Percentiles rank a stretch among this genome's conserved stretches.
phyloP scores from a whole-genome alignment of 2,113 vertebrate species.

The Peromyscus californicus region DNA sequence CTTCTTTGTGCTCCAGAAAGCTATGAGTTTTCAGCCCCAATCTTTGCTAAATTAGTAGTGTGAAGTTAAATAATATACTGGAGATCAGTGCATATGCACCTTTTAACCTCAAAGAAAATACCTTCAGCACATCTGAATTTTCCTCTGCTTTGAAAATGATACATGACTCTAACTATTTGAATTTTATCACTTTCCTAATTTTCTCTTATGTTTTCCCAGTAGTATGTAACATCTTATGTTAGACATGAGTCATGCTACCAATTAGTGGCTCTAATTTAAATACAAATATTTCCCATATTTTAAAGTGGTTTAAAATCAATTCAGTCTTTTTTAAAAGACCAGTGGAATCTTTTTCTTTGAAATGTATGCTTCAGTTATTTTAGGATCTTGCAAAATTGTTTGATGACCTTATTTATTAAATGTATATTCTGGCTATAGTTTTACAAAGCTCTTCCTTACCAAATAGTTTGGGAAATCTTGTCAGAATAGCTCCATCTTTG shows the following conservation, averaged over 20 bases:
- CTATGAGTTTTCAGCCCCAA: slow-evolving; percentile 67
- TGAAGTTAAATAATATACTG: slow-evolving; percentile 74
- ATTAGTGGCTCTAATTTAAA: slow-evolving; percentile 73
- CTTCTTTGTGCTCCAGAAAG: slow-evolving; percentile 54
- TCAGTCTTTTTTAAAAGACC: slow-evolving; percentile 45
- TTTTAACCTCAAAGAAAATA: slow-evolving; percentile 76
- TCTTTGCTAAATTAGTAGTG: slow-evolving; percentile 75
- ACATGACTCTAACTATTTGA: slow-evolving; percentile 74
- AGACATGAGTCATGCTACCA: slow-evolving; percentile 64
- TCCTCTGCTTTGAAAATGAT: slow-evolving; percentile 77
- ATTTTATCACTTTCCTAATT: slow-evolving; percentile 76
- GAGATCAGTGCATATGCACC: slow-evolving; percentile 46
- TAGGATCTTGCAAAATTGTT: neutral
- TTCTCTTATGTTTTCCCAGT: slow-evolving; percentile 64
- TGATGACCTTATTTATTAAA: slow-evolving; percentile 53
- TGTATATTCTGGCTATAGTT: neutral
- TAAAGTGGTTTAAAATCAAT: slow-evolving; percentile 61
- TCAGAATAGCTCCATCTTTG: neutral
- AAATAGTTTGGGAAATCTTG: neutral
- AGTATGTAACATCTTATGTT: slow-evolving; percentile 56
- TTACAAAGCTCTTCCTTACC: slow-evolving; percentile 2
- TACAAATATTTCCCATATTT: slow-evolving; percentile 73
- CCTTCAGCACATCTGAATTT: slow-evolving; percentile 71
- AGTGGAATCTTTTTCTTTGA: slow-evolving; percentile 42
- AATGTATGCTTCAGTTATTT: slow-evolving; percentile 24